These are phyloP conservation scores for Paracentrotus lividus DNA, from an alignment of 53 echinoderm and acorn worm species.

Conservation along the genomic window DNA sequence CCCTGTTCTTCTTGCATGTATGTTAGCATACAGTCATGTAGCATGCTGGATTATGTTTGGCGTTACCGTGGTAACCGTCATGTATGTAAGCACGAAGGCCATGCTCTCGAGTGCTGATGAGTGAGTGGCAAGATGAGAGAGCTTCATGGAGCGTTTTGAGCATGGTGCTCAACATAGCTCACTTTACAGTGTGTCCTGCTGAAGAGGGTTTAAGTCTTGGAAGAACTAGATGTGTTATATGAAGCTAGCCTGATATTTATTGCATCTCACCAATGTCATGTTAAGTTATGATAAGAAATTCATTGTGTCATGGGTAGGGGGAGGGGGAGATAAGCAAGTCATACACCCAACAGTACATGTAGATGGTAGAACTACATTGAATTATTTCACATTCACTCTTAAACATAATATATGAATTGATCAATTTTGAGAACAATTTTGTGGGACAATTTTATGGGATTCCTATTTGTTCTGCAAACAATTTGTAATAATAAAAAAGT, in stretches of 20 bases:
- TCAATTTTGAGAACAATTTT: too few relatives aligned
- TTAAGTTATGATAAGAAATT: neutral
- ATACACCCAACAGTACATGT: too few relatives aligned
- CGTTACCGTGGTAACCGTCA: conserved; percentile 45
- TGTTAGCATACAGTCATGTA: conserved; percentile 2
- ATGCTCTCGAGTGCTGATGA: conserved; percentile 34
- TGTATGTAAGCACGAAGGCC: conserved; percentile 50
- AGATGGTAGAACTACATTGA: too few relatives aligned
- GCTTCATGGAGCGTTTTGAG: neutral
- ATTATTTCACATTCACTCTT: too few relatives aligned
- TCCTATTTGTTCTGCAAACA: too few relatives aligned
- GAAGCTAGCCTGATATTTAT: neutral
- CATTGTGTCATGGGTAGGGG: neutral
- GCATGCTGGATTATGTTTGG: conserved; percentile 42
- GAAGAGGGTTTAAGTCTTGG: neutral
- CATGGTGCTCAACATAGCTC: neutral
- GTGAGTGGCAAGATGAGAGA: conserved; percentile 29
- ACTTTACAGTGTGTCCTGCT: neutral
- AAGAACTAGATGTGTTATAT: neutral
- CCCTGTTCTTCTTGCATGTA: conserved; percentile 9
- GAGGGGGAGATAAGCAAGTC: neutral
- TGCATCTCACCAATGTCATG: neutral
- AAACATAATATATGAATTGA: too few relatives aligned
- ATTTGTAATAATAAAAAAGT: too few relatives aligned
- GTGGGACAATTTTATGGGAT: too few relatives aligned